These are phyloP conservation scores for Paramormyrops hopkinsi DNA, from an alignment of 2,797 vertebrate species.

Conservation along the genomic window DNA sequence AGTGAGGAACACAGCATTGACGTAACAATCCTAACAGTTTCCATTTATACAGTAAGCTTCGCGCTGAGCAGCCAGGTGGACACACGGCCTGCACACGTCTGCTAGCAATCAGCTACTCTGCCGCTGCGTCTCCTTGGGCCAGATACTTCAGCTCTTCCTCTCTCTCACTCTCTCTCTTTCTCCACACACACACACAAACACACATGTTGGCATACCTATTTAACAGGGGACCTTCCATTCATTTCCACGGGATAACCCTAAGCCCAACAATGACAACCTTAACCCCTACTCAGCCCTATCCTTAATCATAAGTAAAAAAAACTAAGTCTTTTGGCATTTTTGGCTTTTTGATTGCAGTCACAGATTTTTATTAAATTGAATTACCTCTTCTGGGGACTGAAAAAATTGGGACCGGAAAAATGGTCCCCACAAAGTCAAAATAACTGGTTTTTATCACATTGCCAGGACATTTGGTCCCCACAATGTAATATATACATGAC, in stretches of 20 bases:
- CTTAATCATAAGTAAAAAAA: background rate
- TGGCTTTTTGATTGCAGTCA: background rate
- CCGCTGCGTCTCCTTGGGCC: background rate
- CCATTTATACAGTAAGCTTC: slow-evolving; percentile 60
- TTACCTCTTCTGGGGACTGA: background rate
- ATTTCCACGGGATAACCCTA: background rate
- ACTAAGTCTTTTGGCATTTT: background rate
- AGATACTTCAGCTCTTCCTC: background rate
- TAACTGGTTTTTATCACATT: background rate
- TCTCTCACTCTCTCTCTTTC: background rate
- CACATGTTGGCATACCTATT: background rate
- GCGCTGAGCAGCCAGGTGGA: slow-evolving; percentile 52
- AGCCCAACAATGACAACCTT: background rate
- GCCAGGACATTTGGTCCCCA: background rate
- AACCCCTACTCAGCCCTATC: background rate
- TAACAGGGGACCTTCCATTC: background rate
- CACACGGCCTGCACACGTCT: background rate
- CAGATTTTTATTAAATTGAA: background rate
- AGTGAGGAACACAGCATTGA: slow-evolving; percentile 35
- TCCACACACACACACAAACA: background rate
- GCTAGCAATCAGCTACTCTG: background rate
- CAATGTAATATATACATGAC: background rate
- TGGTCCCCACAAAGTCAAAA: background rate
- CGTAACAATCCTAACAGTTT: slow-evolving; percentile 54
- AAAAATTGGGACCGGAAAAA: background rate